Percentiles rank a stretch among this genome's conserved stretches.
phyloP scores from a whole-genome alignment of 37 sponge, comb jelly and placozoan genomes.

The Mnemiopsis leidyi region DNA sequence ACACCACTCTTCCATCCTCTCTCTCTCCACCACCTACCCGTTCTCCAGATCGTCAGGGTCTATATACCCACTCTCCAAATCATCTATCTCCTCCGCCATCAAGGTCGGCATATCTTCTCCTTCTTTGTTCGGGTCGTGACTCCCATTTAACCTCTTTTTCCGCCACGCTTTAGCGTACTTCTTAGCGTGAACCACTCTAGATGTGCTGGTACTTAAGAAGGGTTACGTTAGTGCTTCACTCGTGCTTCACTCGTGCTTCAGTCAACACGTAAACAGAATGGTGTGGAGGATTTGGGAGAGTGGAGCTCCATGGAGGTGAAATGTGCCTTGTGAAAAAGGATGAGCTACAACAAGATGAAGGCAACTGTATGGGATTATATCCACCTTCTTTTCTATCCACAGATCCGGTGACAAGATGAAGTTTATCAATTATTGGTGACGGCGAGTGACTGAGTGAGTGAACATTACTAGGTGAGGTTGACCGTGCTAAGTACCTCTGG shows the following conservation, averaged over 20 bases:
- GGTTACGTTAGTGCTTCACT: not conserved
- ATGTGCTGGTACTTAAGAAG: not conserved
- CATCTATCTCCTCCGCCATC: not conserved
- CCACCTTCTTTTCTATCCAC: too few species aligned
- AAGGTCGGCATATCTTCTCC: not conserved
- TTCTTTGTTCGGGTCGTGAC: not conserved
- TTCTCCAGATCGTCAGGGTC: not conserved
- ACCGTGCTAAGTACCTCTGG: too few species aligned
- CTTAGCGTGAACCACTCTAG: not conserved
- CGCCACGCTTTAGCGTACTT: not conserved
- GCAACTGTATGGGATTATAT: too few species aligned
- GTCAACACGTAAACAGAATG: too few species aligned
- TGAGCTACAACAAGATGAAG: too few species aligned
- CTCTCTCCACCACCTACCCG: not conserved
- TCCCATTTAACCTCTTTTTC: not conserved
- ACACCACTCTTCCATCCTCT: not conserved
- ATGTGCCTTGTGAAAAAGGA: too few species aligned
- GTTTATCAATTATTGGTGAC: too few species aligned
- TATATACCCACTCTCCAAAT: not conserved
- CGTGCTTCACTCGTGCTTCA: not conserved
- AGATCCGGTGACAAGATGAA: too few species aligned
- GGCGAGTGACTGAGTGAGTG: too few species aligned
- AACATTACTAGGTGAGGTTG: too few species aligned
- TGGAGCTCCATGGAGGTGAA: too few species aligned
- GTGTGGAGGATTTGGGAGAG: too few species aligned